Percentiles rank a stretch among this genome's conserved stretches.
These are phyloP conservation scores for Urocyon cinereoargenteus DNA, from an alignment of 2,797 vertebrate genomes.

Conservation along the genomic window DNA sequence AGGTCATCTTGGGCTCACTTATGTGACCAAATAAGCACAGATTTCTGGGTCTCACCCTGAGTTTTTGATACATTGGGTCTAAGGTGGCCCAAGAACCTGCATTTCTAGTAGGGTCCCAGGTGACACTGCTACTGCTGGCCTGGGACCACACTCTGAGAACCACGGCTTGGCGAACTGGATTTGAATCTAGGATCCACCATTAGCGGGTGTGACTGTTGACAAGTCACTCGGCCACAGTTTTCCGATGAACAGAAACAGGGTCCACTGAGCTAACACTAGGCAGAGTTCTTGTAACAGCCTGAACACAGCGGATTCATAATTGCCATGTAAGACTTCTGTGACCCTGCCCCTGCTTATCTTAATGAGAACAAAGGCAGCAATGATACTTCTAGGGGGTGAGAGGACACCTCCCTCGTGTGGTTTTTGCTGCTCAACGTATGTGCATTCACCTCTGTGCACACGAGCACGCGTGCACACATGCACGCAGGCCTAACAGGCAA, in stretches of 20 bases:
- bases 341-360: background rate
- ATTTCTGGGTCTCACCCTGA: background rate
- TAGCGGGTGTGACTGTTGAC: accelerated
- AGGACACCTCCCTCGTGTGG: background rate
- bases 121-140: accelerated
- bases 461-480: background rate
- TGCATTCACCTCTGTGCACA: accelerated
- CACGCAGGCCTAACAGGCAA: background rate
- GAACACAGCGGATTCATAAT: background rate
- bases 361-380: background rate
- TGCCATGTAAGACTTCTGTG: background rate
- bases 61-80: background rate
- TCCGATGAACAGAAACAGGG: accelerated
- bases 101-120: background rate
- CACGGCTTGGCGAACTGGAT: accelerated
- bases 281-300: background rate
- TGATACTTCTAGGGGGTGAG: accelerated
- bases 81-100: background rate
- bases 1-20: accelerated
- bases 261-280: accelerated
- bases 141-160: background rate
- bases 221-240: background rate
- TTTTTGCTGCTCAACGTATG: accelerated
- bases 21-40: background rate
- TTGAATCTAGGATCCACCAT: background rate